Base-by-base conservation (phyloP, 2,113 vertebrate genomes). In the Telmatochromis sp. region DNA sequence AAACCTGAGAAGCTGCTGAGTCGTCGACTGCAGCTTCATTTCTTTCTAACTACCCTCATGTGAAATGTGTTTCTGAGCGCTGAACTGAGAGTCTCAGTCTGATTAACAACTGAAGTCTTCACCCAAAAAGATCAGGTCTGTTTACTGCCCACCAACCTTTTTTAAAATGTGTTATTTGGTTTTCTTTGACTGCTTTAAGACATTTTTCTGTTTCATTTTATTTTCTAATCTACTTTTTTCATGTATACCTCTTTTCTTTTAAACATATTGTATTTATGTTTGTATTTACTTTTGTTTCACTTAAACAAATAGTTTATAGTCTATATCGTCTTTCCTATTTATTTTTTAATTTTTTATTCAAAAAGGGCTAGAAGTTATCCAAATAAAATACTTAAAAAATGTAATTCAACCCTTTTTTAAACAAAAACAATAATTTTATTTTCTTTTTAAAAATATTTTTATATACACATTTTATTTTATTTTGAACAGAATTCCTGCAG, bases 401-500 rank as follows among this genome's bases (percentile, higher is more conserved):
- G 6, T 0, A 65, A 65, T 65, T 65, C 60, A 65, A 65, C 9
- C 17, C 31, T 37, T 65, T 65, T 33, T 37, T 3, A 2, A 63
- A 35, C 31, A 63, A 63, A 11, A 63, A 63, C 58, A 63, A 63
- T 35, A 19, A 37, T 65, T 35, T 0, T n/a, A 0, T 65, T 65
- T 23, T 23, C 0, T 15, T 42, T 26, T 40, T 15, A 6, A 63
- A 63, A 23, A 2, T 26, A 71, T 26, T 42, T 42, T 71, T 9
- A 42, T 23, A 1, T 37, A 21, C 1, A 71, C 13, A 71, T 42
- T 42, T 23, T 15, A 6, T 42, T 42, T 71, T 23, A 14, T 42
- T 42, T 42, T 71, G 35, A 42, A 23, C n/a, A 42, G 13, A 0
- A 15, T 42, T 71, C n/a, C n/a, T 23, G 0, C 37, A 71, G 37